These are phyloP conservation scores for Agrilus planipennis DNA, from an alignment of 1,140 invertebrate genomes.

Conservation along the genomic window DNA sequence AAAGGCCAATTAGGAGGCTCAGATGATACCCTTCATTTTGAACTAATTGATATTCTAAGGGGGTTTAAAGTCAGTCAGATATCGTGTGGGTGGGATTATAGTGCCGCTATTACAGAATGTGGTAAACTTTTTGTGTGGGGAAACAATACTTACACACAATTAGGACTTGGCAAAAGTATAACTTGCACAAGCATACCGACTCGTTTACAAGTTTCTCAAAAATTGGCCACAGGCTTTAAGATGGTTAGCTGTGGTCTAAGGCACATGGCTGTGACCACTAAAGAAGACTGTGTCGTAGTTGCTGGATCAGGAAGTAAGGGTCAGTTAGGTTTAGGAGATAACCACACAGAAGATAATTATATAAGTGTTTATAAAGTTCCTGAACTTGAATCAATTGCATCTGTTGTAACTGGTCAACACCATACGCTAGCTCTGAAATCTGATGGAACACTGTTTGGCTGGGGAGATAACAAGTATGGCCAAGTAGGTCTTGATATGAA, in stretches of 20 bases:
- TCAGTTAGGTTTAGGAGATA: constrained; percentile 46
- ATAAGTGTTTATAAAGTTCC: constrained; percentile 41
- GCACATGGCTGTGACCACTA: constrained; percentile 54
- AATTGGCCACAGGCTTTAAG: constrained; percentile 27
- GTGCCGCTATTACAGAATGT: constrained; percentile 50
- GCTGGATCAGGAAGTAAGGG: constrained; percentile 51
- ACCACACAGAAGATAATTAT: constrained; percentile 38
- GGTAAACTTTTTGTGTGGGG: constrained; percentile 61
- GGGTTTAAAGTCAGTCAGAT: constrained; percentile 45
- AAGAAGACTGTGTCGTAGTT: constrained; percentile 44
- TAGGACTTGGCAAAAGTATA: constrained; percentile 46
- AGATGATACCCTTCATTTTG: constrained; percentile 39
- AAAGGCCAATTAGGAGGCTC: constrained; percentile 62
- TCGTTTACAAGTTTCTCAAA: constrained; percentile 31
- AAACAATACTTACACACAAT: constrained; percentile 59
- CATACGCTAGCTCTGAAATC: constrained; percentile 51
- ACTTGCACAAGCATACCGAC: constrained; percentile 35
- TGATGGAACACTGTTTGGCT: constrained; percentile 45
- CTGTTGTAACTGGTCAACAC: constrained; percentile 59
- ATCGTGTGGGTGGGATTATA: constrained; percentile 61
- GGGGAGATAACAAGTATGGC: constrained; percentile 65
- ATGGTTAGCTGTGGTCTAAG: constrained; percentile 48
- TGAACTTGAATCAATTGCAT: constrained; percentile 38
- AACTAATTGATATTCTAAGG: constrained; percentile 40
- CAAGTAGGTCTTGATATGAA: constrained; percentile 47